Base-by-base conservation (phyloP, 2,888 invertebrate species). In the Ashinkailepas kermadecensis region DNA sequence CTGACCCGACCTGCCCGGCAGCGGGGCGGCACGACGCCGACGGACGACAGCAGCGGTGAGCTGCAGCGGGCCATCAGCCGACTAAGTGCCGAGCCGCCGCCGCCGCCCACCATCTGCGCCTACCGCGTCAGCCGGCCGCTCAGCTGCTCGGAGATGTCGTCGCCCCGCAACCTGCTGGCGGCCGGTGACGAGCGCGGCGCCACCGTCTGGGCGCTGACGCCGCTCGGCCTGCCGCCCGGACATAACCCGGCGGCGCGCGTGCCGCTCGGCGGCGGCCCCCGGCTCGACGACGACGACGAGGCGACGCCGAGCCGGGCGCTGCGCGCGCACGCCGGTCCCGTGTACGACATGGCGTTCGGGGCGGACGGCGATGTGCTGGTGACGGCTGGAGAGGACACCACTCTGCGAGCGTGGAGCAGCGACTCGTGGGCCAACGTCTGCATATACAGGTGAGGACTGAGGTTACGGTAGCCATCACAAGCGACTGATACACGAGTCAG, bases 341-440 rank as follows among this genome's bases (percentile, higher is more conserved):
- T 94, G 54, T 92, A 92, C 86, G 93, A 93, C 83, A 89, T 93
- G 56, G 89, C 90, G 83, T 92, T 88, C 84, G 85, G 86, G 15
- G 85, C 85, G 15, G 86, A 87, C 74, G 86, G 86, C 54, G 83
- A 85, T 56, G 85, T 86, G 82, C 87, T 95, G 62, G 88, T 95
- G n/a, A 93, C 93, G 8, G 88, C 88, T 82, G 89, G 89, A 4
- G 92, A 93, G 86, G 96, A 96, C 87, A 90, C 90, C 84, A 92
- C 93, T 70, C 90, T 94, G 91, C 89, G 93, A 84, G 91, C 92
- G 10, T 95, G 94, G 94, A 90, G 91, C 85, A 89, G 93, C 4
- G 88, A 89, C n/a, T 91, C 91, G 86, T 92, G 92, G 84, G 90
- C 90, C 11, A 93, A 93, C 86, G 91, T 91, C 21, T 91, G 92